phyloP scores from a whole-genome alignment of 2,113 vertebrate genomes.

The Aythya baeri region DNA sequence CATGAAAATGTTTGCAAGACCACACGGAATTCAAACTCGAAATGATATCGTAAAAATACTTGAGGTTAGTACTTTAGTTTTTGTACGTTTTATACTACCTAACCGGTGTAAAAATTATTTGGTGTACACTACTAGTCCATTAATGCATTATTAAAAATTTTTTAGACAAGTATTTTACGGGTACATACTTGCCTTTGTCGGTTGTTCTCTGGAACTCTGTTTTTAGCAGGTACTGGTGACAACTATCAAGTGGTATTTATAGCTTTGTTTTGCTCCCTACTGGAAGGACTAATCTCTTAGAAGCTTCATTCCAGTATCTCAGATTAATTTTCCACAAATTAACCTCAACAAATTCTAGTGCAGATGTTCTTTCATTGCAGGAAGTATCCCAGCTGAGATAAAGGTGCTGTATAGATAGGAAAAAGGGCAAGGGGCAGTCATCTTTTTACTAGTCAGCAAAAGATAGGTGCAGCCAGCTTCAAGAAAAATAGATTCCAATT shows the following conservation, averaged over 20 bases:
- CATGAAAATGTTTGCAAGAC: neutral
- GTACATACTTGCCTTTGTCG: neutral
- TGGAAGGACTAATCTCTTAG: neutral
- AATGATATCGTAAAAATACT: neutral
- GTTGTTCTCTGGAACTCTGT: neutral
- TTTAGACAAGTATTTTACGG: neutral
- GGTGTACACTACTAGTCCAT: neutral
- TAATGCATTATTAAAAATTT: neutral
- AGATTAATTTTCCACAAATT: constrained; percentile 19
- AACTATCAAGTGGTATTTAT: constrained; percentile 2
- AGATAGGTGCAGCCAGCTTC: neutral
- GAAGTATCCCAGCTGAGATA: constrained; percentile 23
- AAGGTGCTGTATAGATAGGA: neutral
- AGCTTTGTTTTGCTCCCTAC: neutral
- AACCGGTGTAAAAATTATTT: neutral
- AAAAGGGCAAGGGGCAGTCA: neutral
- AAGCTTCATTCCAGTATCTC: neutral
- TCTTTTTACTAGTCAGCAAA: constrained; percentile 3
- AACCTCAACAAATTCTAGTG: neutral
- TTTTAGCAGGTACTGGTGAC: neutral
- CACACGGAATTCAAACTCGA: neutral
- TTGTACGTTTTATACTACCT: neutral
- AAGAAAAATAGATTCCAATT: neutral
- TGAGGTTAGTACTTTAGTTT: neutral
- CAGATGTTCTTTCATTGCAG: neutral